phyloP scores from a whole-genome alignment of 2,113 vertebrate genomes.

The Melanerpes formicivorus region DNA sequence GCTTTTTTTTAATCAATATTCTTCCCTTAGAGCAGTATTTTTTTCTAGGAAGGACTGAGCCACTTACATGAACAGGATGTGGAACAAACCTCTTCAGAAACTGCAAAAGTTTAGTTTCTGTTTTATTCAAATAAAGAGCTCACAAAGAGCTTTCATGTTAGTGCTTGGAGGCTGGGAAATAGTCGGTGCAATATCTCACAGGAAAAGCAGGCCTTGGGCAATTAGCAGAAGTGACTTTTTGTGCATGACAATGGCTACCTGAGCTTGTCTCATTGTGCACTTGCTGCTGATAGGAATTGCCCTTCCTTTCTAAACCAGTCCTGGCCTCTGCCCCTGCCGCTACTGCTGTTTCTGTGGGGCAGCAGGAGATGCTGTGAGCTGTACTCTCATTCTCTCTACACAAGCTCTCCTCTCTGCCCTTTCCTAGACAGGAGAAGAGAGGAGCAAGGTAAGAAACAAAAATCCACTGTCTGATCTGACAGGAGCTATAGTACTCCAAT shows the following conservation, averaged over 20 bases:
- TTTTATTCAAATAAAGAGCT: background rate
- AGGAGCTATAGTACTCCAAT: background rate
- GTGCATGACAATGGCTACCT: background rate
- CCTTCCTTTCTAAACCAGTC: background rate
- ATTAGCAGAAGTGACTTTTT: background rate
- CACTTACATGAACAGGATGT: background rate
- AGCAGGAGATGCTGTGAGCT: background rate
- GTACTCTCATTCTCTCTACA: background rate
- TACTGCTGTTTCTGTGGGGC: background rate
- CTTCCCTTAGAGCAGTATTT: background rate
- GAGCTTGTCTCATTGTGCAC: rapidly evolving
- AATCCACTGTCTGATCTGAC: background rate
- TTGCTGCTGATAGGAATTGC: background rate
- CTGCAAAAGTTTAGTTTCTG: background rate
- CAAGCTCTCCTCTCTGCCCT: background rate
- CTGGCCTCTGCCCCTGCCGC: background rate
- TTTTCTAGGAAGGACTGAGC: background rate
- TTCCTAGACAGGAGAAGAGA: background rate
- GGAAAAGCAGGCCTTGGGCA: background rate
- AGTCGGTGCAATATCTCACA: background rate
- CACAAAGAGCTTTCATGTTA: background rate
- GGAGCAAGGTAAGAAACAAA: background rate
- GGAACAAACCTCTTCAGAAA: background rate
- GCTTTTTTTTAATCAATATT: background rate
- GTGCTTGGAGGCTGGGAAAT: background rate